Base-by-base conservation (phyloP, 2,113 vertebrate species). In the Campylomormyrus tamandua region DNA sequence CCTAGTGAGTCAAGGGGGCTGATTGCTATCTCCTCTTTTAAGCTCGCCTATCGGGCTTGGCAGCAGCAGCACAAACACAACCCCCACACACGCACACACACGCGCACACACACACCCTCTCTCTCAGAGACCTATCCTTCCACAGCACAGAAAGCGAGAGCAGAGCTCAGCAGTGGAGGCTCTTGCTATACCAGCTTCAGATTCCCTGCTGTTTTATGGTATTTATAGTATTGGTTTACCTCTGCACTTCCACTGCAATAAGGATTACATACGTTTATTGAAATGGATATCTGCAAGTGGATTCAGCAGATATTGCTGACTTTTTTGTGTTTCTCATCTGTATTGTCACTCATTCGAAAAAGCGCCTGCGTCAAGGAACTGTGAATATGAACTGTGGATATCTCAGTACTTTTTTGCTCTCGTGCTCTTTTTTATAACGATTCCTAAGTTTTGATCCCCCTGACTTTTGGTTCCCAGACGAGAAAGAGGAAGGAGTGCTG, bases 401-500 rank as follows among this genome's bases (percentile, higher is more conserved):
- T 42, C 74, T 35, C 31, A 15, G 7, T 62, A 87, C 21, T 3
- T 17, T 27, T 87, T 87, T 39, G 1, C 42, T 77, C 5, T 3
- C 10, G 13, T 27, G 13, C 77, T 83, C 13, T 7, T 89, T 66
- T 45, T 77, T 24, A 31, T 0, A 62, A 42, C 62, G 35, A 85
- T 83, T 8, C n/a, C 39, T 39, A 45, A 87, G 58, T 87, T 53
- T 56, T 83, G 42, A 83, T 45, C 84, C 74, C 39, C 49, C 24
- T 86, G 45, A 52, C 66, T 84, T 53, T 46, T 74, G 35, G 84
- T 13, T 88, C 89, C 66, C 95, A 99, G 98, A 99, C 15, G 98
- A 98, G 91, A 99, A 98, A 91, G 98, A 99, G 93, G 98, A 99
- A 91, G 95, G 93, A 8, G 93, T 99, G 87, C 93, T 99, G 93